phyloP scores from a whole-genome alignment of 2,888 invertebrate genomes.

The Aspidiotus destructor region DNA sequence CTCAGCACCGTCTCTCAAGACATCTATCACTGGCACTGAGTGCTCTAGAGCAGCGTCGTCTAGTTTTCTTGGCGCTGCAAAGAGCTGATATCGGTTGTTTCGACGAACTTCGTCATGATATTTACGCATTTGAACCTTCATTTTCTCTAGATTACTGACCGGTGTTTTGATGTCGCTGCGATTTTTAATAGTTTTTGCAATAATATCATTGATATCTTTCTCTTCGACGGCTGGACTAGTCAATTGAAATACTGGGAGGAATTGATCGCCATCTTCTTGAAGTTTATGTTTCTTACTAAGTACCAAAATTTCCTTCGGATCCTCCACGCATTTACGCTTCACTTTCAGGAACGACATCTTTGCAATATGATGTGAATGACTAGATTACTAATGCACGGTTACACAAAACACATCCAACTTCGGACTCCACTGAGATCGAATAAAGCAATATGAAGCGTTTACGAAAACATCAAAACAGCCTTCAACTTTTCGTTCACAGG shows the following conservation, averaged over 20 bases:
- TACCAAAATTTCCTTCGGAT: conserved; percentile 18
- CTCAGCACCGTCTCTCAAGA: conserved; percentile 8
- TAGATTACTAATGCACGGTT: no score
- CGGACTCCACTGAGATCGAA: no score
- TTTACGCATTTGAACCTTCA: neutral
- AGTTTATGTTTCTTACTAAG: conserved; percentile 19
- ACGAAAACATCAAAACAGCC: no score
- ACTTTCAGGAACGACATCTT: conserved; percentile 18
- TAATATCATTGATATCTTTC: conserved; percentile 16
- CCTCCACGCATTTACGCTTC: conserved; percentile 20
- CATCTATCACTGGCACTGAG: conserved; percentile 15
- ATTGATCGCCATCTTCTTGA: neutral
- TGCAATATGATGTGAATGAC: no score
- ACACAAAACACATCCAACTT: no score
- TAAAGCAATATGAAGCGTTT: no score
- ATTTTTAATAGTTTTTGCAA: conserved; percentile 1
- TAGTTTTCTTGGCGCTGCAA: conserved; percentile 8
- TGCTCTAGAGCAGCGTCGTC: neutral
- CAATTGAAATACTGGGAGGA: conserved; percentile 11
- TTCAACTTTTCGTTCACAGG: no score
- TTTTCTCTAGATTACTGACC: conserved; percentile 15
- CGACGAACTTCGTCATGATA: conserved; percentile 12
- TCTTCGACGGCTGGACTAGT: conserved; percentile 3
- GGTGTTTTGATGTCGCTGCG: neutral
- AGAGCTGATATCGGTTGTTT: conserved; percentile 7